Evolutionary conservation across 2,797 vertebrate species (phyloP).

Genomic region (Myripristis jacobus): DNA sequence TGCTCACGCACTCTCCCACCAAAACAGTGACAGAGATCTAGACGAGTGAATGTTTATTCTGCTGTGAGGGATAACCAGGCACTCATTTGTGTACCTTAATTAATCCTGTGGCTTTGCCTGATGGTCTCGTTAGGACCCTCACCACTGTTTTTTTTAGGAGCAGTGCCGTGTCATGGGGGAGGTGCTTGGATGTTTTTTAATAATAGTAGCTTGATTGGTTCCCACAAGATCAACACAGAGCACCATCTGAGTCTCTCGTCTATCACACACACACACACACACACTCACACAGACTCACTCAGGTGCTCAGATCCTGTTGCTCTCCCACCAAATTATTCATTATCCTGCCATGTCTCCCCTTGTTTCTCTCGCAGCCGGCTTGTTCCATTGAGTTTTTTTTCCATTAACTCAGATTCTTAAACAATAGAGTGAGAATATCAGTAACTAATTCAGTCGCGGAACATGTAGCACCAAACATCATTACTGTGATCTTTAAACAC

Average conservation of each 20-base stretch:
- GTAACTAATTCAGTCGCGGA: constrained; percentile 61
- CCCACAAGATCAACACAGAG: constrained; percentile 25
- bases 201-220: constrained; percentile 35
- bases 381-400: constrained; percentile 79
- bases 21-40: constrained; percentile 6
- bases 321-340: constrained; percentile 81
- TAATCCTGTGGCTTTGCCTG: constrained; percentile 3
- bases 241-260: background rate
- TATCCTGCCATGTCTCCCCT: constrained; percentile 74
- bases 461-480: constrained; percentile 46
- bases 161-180: background rate
- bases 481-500: constrained; percentile 60
- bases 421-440: constrained; percentile 71
- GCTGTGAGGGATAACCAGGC: background rate
- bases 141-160: background rate
- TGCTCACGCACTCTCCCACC: background rate
- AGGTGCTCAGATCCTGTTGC: constrained; percentile 79
- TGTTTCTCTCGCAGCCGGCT: constrained; percentile 77
- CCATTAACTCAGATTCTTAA: constrained; percentile 75
- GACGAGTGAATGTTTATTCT: constrained; percentile 15
- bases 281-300: constrained; percentile 47
- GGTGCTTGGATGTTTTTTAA: constrained; percentile 14
- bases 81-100: constrained; percentile 6
- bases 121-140: background rate
- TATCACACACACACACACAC: constrained; percentile 19